These are phyloP conservation scores for Pterocles burchelli DNA, from an alignment of 2,113 vertebrate genomes.

Conservation along the genomic window DNA sequence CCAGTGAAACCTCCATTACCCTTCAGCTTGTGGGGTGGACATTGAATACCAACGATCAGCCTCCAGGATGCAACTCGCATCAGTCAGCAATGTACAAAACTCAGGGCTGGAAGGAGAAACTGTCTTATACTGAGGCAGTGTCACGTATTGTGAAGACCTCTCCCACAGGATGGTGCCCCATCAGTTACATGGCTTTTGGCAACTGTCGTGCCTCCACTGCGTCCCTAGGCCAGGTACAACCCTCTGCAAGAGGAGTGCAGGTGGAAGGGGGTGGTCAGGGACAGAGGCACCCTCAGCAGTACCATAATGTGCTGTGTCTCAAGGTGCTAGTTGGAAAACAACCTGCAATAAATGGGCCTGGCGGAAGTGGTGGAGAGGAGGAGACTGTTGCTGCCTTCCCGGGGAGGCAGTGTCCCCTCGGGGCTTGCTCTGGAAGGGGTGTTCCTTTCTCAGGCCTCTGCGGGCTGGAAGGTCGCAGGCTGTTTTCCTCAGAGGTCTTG, in stretches of 20 bases:
- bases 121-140: background rate
- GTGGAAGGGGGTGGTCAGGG: background rate
- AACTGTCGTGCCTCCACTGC: background rate
- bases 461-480: background rate
- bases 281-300: background rate
- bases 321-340: background rate
- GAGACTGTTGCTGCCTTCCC: background rate
- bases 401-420: accelerated
- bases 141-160: background rate
- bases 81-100: background rate
- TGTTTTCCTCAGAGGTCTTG: background rate
- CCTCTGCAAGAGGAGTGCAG: accelerated
- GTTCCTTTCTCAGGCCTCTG: background rate
- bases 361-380: background rate
- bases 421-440: background rate
- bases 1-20: background rate
- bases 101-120: background rate
- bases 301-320: background rate
- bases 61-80: background rate
- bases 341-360: background rate
- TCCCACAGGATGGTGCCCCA: background rate
- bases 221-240: accelerated
- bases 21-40: background rate
- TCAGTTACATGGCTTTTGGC: background rate
- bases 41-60: accelerated